A percentile compares a stretch with the other conserved stretches of the same genome.
phyloP scores from a whole-genome alignment of 2,888 invertebrate species.

The Patella pellucida region DNA sequence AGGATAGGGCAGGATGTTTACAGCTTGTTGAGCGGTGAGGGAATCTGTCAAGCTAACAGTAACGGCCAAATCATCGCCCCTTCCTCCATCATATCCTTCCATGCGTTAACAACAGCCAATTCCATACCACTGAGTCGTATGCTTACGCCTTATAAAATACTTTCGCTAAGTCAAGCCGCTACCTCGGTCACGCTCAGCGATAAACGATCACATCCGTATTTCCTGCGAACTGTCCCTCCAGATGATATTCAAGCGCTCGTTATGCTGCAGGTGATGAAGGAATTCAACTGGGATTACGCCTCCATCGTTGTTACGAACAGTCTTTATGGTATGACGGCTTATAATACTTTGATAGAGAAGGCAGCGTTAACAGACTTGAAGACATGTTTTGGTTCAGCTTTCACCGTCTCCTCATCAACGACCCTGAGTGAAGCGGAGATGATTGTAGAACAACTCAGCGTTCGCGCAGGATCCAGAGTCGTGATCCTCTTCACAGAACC shows the following conservation, averaged over 20 bases:
- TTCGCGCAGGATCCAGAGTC: slow-evolving; percentile 57
- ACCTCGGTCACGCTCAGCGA: slow-evolving; percentile 60
- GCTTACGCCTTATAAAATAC: slow-evolving; percentile 61
- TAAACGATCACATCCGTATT: slow-evolving; percentile 52
- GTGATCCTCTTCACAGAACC: slow-evolving; percentile 67
- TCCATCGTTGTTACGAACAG: slow-evolving; percentile 65
- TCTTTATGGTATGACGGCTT: slow-evolving; percentile 57
- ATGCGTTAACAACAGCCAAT: slow-evolving; percentile 61
- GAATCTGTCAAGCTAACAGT: slow-evolving; percentile 58
- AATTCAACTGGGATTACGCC: slow-evolving; percentile 67
- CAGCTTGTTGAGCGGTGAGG: slow-evolving; percentile 67
- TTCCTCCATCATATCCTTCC: slow-evolving; percentile 61
- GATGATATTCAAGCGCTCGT: slow-evolving; percentile 60
- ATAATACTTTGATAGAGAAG: slow-evolving; percentile 58
- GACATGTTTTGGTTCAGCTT: slow-evolving; percentile 57
- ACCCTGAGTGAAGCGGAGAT: slow-evolving; percentile 46
- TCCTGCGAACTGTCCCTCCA: slow-evolving; percentile 65
- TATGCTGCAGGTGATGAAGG: slow-evolving; percentile 56
- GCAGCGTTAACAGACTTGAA: slow-evolving; percentile 32
- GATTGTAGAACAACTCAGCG: slow-evolving; percentile 50
- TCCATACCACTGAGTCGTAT: slow-evolving; percentile 62
- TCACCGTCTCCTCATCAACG: slow-evolving; percentile 50
- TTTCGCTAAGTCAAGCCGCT: slow-evolving; percentile 67
- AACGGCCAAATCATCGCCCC: slow-evolving; percentile 53
- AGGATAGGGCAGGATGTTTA: slow-evolving; percentile 68